Evolutionary conservation across 2,888 invertebrate genomes (phyloP).

Genomic region (Cinara cedri): DNA sequence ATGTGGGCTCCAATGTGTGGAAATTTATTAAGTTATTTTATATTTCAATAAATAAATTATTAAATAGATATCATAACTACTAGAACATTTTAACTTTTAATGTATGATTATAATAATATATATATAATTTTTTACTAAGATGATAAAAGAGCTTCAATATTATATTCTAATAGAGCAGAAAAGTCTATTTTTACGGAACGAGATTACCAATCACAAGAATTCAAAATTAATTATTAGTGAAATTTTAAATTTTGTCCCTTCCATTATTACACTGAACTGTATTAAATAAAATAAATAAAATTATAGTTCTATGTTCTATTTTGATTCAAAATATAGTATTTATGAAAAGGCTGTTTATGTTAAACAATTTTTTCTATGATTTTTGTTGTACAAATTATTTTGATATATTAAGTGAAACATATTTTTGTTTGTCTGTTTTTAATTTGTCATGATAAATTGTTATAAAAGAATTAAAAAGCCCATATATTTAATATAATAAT

Average conservation of each 20-base stretch:
- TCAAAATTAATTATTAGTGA: conserved; percentile 17
- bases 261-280: conserved; percentile 1
- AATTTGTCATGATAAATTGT: no score
- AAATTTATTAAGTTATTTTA: neutral
- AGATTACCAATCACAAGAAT: conserved; percentile 40
- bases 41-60: no score
- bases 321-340: neutral
- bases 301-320: neutral
- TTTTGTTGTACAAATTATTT: no score
- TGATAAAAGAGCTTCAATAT: conserved; percentile 33
- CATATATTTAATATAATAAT: no score
- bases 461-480: no score
- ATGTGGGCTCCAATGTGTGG: neutral
- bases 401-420: no score
- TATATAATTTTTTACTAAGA: conserved; percentile 1
- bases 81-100: no score
- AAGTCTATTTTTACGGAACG: conserved; percentile 34
- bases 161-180: conserved; percentile 35
- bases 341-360: neutral
- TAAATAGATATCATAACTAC: neutral
- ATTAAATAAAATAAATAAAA: conserved; percentile 1
- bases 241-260: neutral
- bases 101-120: neutral
- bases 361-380: no score
- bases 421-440: no score